Base-by-base conservation (phyloP, 2,113 vertebrate genomes). In the Siniperca knerii region DNA sequence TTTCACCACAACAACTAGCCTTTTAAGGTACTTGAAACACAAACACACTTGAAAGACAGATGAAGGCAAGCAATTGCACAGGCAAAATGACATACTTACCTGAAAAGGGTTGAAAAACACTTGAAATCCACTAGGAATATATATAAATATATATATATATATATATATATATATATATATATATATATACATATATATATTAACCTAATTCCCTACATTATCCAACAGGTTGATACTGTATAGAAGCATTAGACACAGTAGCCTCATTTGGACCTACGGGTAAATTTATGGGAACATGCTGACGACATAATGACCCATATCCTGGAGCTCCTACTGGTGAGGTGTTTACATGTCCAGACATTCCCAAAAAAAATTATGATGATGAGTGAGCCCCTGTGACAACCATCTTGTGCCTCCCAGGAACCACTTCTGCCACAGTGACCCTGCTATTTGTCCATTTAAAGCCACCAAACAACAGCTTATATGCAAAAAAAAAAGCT, bases 371-470 rank as follows among this genome's bases (percentile, higher is more conserved):
- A 68, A 44, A 29, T 72, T 42, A 42, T 77, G 11, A 78, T 74
- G 37, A 8, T 13, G 44, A 46, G 29, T 29, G 29, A 29, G 29
- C 29, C 29, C 29, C 29, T 46, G 13, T 78, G 42, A 62, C 69
- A 66, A 50, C 44, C 40, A 58, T 13, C 0, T 20, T 52, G 44
- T 50, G 33, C 64, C 82, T 73, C 67, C 54, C 60, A 69, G 86
- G 54, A 67, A 74, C 70, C 57, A 58, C 60, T 6, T 44, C 67
- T 37, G 54, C 9, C 2, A 35, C 46, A 52, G 15, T 55, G 67
- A 75, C 77, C 25, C 77, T 57, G 58, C 65, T 57, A 48, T 83
- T 82, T 74, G 55, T 65, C 67, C 29, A 29, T 75, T 70, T 79
- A 64, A 66, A 69, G 16, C 1, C 25, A 71, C 23, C 23, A 50